A percentile compares a stretch with the other conserved stretches of the same genome.
Evolutionary conservation across 2,797 vertebrate species (phyloP).

Genomic region (Rhabdophis nuchalis): DNA sequence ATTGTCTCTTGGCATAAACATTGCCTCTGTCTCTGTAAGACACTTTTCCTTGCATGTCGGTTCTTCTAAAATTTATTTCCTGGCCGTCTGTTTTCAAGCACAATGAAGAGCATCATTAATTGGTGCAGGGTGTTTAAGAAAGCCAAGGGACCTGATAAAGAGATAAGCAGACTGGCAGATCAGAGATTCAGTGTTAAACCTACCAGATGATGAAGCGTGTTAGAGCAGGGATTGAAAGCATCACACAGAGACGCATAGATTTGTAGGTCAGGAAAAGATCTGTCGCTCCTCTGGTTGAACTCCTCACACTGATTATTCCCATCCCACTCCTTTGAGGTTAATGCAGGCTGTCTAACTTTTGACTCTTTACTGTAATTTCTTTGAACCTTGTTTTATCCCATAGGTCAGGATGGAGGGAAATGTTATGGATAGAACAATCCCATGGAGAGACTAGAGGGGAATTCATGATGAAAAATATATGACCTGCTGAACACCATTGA

Average conservation of each 20-base stretch:
- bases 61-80: slow-evolving; percentile 39
- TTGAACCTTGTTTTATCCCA: background rate
- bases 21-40: background rate
- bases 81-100: slow-evolving; percentile 8
- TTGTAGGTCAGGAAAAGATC: background rate
- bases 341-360: background rate
- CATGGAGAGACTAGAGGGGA: background rate
- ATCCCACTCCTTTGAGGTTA: background rate
- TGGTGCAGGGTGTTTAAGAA: slow-evolving; percentile 5
- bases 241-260: background rate
- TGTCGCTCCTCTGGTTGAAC: background rate
- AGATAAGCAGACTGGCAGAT: background rate
- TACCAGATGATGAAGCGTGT: background rate
- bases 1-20: slow-evolving; percentile 40
- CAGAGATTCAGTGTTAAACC: slow-evolving; percentile 10
- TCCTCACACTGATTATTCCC: background rate
- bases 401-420: background rate
- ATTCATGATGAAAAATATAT: background rate
- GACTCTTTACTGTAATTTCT: background rate
- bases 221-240: background rate
- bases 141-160: slow-evolving; percentile 2
- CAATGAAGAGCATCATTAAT: background rate
- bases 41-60: background rate
- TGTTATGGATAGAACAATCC: background rate
- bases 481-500: background rate